Evolutionary conservation across 2,113 vertebrate genomes (phyloP), one percentile per base, ranked within the genome.

Genomic region (Nymphicus hollandicus): DNA sequence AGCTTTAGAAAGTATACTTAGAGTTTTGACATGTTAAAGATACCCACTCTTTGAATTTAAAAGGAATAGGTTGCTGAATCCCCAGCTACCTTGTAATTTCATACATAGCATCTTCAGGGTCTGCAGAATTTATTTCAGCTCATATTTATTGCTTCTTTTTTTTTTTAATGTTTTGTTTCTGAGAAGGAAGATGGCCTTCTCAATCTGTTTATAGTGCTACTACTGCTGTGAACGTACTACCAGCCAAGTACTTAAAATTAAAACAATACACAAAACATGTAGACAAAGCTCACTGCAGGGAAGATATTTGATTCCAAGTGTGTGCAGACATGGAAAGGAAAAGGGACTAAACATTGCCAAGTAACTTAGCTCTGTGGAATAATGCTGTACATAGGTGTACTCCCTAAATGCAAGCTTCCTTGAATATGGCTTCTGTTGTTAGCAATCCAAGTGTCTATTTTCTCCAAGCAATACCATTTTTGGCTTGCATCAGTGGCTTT

Each of bases 231-330:
- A 94, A 86, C 33, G 90, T 73, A 44, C 60, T 71, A 43, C 22
- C 61, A 87, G 66, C 47, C 66, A 93, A 93, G 53, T 49, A 79
- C 65, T 91, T 70, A 56, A 83, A 91, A 86, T 52, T 88, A 93
- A 87, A 92, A 72, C 55, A 90, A 56, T 44, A 61, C 49, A 81
- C 37, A 81, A 89, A 90, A 33, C 70, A 33, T 22, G 16, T 74
- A 49, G 58, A 49, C 77, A 89, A 72, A 76, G 22, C 47, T 91
- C 69, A 64, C 61, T 69, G 33, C 47, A 77, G 63, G 69, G 31
- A 69, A 76, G 84, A 52, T 84, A 76, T 50, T 85, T 74, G 7
- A 64, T 76, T 89, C 69, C 31, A 79, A 61, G 33, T 61, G 69
- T 63, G 33, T 64, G 56, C 77, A 88, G 69, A 88, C 29, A 39